Base-by-base conservation (phyloP, 2,888 invertebrate genomes). In the Epiblema foenella region DNA sequence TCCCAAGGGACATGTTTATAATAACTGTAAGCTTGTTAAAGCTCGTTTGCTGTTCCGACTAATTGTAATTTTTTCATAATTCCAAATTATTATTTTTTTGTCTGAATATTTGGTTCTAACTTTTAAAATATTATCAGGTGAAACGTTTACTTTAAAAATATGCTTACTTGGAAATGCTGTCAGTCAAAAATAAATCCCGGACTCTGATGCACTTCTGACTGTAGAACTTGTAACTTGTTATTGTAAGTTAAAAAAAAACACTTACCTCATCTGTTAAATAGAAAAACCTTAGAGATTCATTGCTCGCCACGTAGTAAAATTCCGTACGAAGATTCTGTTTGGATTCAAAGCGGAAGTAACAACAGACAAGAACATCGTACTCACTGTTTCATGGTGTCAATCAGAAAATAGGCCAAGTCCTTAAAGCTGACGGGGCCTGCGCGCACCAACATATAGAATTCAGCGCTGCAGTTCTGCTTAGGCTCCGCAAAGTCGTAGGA, bases 391-490 rank as follows among this genome's bases (percentile, higher is more conserved):
- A 97, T 95, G 42, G 97, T 87, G 20, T 95, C 90, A 70, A 96
- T 94, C 76, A 97, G 94, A 81, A 97, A 95, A 78, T 95, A 94
- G 0, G 96, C 95, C 75, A 97, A 92, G 68, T 96, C 96, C 80
- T 95, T 93, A 78, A 97, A 97, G 37, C 96, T 96, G 51, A 96
- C 87, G 29, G 94, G 94, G 0, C 98, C 97, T 12, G 96, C 94
- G 68, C 97, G 94, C 4, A 97, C 94, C 46, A 97, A 90, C 95
- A 97, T 96, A 82, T 96, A 97, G 85, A 96, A 98, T 85, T 98
- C 97, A 77, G 97, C 95, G 0, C 92, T 88, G 78, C 96, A 96
- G 2, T 91, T 90, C 1, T 94, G 95, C 84, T 98, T 98, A 18
- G 94, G 93, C 66, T 94, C 90, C 37, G 96, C 95, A 83, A 97